Percentiles rank a stretch among this genome's conserved stretches.
Conservation (phyloP, 2,797 vertebrate species). For the Siniperca scherzeri region DNA sequence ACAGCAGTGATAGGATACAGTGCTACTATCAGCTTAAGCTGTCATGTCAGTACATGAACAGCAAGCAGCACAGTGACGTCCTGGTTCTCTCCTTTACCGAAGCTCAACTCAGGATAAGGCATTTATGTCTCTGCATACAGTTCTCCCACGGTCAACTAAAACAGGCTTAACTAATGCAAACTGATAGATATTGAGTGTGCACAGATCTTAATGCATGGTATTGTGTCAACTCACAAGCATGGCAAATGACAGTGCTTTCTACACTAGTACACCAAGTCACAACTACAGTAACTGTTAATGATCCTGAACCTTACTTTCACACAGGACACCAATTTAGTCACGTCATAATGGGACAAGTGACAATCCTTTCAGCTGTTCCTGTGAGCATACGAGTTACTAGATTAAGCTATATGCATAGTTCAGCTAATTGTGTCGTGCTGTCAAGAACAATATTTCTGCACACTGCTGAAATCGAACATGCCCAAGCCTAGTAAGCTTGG, state of each 20-base stretch:
- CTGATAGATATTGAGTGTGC: not conserved
- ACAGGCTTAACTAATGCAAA: not conserved
- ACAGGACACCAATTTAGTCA: slow-evolving; percentile 11
- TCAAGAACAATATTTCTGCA: slow-evolving; percentile 43
- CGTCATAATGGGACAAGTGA: slow-evolving; percentile 6
- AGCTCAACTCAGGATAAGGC: slow-evolving; percentile 4
- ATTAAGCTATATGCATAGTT: slow-evolving; percentile 12
- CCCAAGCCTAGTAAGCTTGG: slow-evolving; percentile 31
- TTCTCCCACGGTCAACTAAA: not conserved
- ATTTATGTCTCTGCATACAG: slow-evolving; percentile 14
- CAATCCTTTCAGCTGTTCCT: slow-evolving; percentile 10
- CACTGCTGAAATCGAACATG: slow-evolving; percentile 48
- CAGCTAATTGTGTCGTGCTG: slow-evolving; percentile 38
- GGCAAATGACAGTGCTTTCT: not conserved
- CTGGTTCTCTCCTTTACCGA: slow-evolving; percentile 32
- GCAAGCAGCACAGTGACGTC: slow-evolving; percentile 48
- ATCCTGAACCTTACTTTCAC: slow-evolving; percentile 24
- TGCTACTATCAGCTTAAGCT: slow-evolving; percentile 58
- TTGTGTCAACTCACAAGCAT: not conserved
- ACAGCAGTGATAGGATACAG: slow-evolving; percentile 45
- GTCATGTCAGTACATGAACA: slow-evolving; percentile 76
- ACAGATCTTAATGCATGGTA: not conserved
- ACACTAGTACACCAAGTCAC: not conserved
- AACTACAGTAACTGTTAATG: not conserved
- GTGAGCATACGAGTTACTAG: not conserved